Evolutionary conservation across 2,113 vertebrate species (phyloP), one percentile per base, ranked within the genome.

Genomic region (Zeus faber): DNA sequence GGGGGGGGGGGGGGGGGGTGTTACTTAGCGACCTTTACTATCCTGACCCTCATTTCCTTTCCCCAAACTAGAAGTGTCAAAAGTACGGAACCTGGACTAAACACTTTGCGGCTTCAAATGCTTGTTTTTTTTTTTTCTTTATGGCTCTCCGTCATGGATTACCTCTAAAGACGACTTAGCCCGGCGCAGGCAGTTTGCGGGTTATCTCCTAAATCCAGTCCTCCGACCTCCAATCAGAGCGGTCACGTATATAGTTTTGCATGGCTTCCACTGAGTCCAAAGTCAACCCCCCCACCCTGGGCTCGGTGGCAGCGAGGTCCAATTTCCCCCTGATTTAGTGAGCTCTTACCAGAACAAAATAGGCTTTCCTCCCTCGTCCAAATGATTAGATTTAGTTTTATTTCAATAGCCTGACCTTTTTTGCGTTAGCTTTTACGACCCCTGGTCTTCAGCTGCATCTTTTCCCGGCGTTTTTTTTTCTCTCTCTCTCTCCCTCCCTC

Each of bases 241-340:
- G 9, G 27, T 9, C 4, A 29, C 27, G 4, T 29, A 4, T 29
- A 4, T 29, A 5, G 27, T 29, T 4, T 29, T 29, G 27, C 8
- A 9, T 29, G 27, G 18, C 49, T 59, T 49, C 40, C 21, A 11
- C 41, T n/a, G n/a, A n/a, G n/a, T n/a, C n/a, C n/a, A n/a, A n/a
- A n/a, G n/a, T n/a, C n/a, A n/a, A n/a, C n/a, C n/a, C n/a, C n/a
- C n/a, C n/a, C n/a, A n/a, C n/a, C n/a, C n/a, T n/a, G n/a, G n/a
- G n/a, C 24, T 2, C 13, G 25, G 40, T 40, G 43, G 51, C 54
- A 27, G 5, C 51, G 26, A 74, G 52, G 24, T 40, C 31, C 52
- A 54, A 29, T 44, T 26, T 54, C 21, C 24, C 26, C 10, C 58
- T 74, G 61, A 65, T 81, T 80, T 70, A 26, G 44, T 58, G 48